Evolutionary conservation across 2,797 vertebrate species (phyloP), one percentile per base, ranked within the genome.

Genomic region (Phylloscopus collybita): DNA sequence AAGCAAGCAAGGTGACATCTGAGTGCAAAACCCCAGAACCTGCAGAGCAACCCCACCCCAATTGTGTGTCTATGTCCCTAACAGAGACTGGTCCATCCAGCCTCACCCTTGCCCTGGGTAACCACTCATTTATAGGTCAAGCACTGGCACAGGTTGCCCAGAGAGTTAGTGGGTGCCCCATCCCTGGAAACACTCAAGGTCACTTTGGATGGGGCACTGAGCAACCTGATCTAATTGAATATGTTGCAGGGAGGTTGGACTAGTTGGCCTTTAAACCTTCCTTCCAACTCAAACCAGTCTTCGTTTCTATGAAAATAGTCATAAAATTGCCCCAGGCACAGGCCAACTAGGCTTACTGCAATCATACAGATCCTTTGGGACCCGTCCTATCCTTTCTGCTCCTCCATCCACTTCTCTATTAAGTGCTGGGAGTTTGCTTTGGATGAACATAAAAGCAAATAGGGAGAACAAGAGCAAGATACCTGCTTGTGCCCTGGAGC

Each of bases 11-110:
- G 54, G 27, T 50, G 32, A 62, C 13, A 73, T 38, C 29, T 38
- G 19, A 32, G 20, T 59, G 32, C 4, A 51, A 40, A 65, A 69
- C 59, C 36, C 16, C 9, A 6, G 42, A 70, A 56, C 23, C 3
- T 56, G 36, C n/a, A 62, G n/a, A 29, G 25, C 40, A 64, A 70
- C 25, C 50, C 6, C 21, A 23, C n/a, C 11, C 32, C 20, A 27
- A 10, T 27, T 16, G 32, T 0, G 0, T 12, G 1, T 26, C 42
- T 81, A 6, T 23, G 12, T 50, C 57, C 8, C 1, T 21, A 10
- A 34, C 29, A 59, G 47, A 49, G 29, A 18, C 13, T 13, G 16
- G 15, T 21, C 45, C 27, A 30, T 19, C 44, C 36, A 62, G 11
- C 20, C 16, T 65, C 32, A 1, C 5, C 8, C 10, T 27, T 8